A percentile compares a stretch with the other conserved stretches of the same genome.
These are phyloP conservation scores for Anabas testudineus DNA, from an alignment of 2,797 vertebrate species.

Conservation along the genomic window DNA sequence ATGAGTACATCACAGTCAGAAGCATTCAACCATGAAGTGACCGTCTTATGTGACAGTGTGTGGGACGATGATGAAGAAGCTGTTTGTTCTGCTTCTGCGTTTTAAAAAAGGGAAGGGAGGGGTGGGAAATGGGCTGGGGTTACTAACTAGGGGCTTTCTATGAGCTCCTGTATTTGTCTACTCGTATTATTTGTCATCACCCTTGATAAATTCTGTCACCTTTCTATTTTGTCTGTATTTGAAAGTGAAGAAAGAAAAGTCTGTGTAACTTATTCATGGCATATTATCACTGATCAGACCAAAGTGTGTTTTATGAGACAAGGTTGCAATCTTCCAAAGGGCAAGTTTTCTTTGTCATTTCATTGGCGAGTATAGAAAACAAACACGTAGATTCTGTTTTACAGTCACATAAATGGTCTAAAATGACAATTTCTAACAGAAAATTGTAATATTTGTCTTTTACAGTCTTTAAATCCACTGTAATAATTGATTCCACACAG, in stretches of 20 bases:
- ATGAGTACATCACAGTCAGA: slow-evolving; percentile 39
- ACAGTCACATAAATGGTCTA: background rate
- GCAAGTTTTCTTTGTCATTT: background rate
- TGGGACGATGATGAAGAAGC: slow-evolving; percentile 18
- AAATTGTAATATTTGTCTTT: background rate
- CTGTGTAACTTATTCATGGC: background rate
- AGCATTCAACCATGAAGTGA: slow-evolving; percentile 41
- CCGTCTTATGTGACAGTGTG: slow-evolving; percentile 53
- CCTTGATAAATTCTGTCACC: background rate
- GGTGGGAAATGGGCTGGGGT: background rate
- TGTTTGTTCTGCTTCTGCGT: slow-evolving; percentile 40
- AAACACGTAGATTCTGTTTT: background rate
- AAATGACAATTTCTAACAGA: background rate
- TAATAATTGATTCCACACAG: background rate
- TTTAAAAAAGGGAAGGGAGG: slow-evolving; percentile 18
- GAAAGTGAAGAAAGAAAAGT: slow-evolving; percentile 17
- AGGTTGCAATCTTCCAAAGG: background rate
- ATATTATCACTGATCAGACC: background rate
- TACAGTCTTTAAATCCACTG: background rate
- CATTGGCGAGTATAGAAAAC: background rate
- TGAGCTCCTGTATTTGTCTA: slow-evolving; percentile 19
- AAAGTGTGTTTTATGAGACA: slow-evolving; percentile 1
- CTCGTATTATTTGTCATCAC: background rate
- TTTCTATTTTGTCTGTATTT: slow-evolving; percentile 15
- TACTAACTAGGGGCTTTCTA: slow-evolving; percentile 16